Conservation (phyloP, 1,140 invertebrate species). For the Melipona quadrifasciata region DNA sequence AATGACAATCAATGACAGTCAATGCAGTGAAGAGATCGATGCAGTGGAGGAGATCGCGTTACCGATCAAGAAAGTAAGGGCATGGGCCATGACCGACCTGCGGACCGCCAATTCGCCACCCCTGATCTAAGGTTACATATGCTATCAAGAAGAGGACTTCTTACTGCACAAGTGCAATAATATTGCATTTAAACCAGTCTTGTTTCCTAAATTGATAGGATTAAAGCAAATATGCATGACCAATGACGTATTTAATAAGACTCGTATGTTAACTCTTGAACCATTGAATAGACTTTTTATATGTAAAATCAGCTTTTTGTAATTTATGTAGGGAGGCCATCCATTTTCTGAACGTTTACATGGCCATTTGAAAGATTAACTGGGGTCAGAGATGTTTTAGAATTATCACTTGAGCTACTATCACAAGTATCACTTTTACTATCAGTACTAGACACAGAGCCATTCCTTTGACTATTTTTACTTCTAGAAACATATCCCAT, state of each 20-base stretch:
- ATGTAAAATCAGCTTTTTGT: conserved; percentile 25
- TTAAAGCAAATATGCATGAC: conserved; percentile 42
- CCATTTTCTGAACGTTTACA: conserved; percentile 58
- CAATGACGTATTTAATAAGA: conserved; percentile 32
- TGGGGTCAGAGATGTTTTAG: conserved; percentile 36
- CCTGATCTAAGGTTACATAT: conserved; percentile 35
- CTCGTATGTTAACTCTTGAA: conserved; percentile 32
- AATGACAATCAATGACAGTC: too few relatives aligned
- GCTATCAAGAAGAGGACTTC: conserved; percentile 39
- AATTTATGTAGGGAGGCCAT: conserved; percentile 67
- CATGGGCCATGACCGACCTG: too few relatives aligned
- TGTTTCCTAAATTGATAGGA: conserved; percentile 27
- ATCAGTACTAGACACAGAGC: conserved; percentile 68
- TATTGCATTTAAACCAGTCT: conserved; percentile 31
- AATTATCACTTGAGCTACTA: conserved; percentile 48
- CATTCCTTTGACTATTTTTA: conserved; percentile 54
- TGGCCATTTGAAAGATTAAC: conserved; percentile 62
- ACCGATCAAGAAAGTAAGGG: too few relatives aligned
- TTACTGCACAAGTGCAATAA: conserved; percentile 26
- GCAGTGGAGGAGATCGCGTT: too few relatives aligned
- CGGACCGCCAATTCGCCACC: too few relatives aligned
- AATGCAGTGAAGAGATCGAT: too few relatives aligned
- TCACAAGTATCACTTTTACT: conserved; percentile 70
- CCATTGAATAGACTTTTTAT: conserved; percentile 50
- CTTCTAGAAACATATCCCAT: conserved; percentile 57